Conservation (phyloP, 2,797 vertebrate species). For the Mus caroli region DNA sequence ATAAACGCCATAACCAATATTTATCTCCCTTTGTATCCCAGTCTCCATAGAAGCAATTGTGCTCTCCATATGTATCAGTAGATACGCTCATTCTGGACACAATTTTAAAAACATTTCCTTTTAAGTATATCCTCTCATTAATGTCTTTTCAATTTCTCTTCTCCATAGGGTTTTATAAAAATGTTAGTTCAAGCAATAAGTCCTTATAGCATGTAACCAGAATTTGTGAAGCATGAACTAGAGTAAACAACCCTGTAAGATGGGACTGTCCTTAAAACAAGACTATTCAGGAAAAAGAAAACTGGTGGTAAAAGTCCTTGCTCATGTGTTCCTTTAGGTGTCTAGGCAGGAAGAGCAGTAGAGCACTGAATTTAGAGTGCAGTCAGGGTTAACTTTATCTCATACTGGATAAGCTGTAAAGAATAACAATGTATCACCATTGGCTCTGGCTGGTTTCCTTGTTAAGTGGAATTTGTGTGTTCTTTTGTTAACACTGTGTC, state of each 20-base stretch:
- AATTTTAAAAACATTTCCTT: not conserved
- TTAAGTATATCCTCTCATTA: not conserved
- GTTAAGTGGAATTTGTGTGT: not conserved
- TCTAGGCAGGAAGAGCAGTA: not conserved
- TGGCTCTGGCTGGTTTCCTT: not conserved
- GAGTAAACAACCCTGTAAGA: not conserved
- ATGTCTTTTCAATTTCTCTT: not conserved
- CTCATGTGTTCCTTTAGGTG: not conserved
- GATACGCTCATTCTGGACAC: not conserved
- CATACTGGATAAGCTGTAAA: not conserved
- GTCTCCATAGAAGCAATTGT: not conserved
- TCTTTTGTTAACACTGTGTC: not conserved
- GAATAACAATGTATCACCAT: accelerated
- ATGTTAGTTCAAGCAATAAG: not conserved
- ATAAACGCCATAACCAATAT: not conserved
- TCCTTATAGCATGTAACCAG: not conserved
- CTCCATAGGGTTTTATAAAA: not conserved
- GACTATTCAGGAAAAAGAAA: not conserved
- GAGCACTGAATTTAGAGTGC: not conserved
- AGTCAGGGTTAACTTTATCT: not conserved
- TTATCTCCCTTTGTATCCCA: not conserved
- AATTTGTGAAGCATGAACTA: slow-evolving; percentile 28
- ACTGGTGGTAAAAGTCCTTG: not conserved
- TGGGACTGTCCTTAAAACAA: not conserved
- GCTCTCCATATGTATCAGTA: not conserved